Evolutionary conservation across 2,797 vertebrate species (phyloP).

Genomic region (Spheniscus humboldti): DNA sequence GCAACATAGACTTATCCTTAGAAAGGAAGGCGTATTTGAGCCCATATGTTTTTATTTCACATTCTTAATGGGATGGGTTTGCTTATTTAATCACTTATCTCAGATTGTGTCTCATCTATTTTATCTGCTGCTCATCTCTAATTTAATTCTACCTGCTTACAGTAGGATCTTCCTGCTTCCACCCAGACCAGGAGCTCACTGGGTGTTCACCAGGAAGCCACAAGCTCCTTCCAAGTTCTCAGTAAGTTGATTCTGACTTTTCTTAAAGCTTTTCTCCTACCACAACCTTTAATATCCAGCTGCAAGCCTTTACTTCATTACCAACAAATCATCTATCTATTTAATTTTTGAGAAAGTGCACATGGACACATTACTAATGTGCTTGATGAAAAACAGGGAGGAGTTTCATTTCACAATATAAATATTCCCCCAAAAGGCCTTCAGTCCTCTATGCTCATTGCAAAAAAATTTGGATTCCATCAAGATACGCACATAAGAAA

Average conservation of each 20-base stretch:
- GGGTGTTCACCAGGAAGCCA: neutral
- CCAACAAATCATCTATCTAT: neutral
- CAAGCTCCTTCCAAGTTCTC: neutral
- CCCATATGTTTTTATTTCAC: neutral
- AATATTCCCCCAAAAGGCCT: neutral
- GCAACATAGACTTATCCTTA: neutral
- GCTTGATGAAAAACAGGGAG: neutral
- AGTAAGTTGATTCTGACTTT: neutral
- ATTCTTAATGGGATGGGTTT: neutral
- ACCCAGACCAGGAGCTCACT: neutral
- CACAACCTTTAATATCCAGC: neutral
- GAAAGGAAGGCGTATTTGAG: neutral
- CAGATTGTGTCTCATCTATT: neutral
- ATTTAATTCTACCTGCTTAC: neutral
- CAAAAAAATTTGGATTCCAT: neutral
- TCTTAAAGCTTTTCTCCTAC: neutral
- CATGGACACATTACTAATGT: accelerated
- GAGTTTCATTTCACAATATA: neutral
- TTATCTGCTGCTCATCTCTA: neutral
- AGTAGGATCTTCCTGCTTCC: neutral
- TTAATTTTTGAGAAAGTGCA: neutral
- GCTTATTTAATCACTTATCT: neutral
- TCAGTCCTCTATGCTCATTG: neutral
- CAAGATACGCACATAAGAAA: neutral
- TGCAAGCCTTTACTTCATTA: neutral